Evolutionary conservation across 2,888 invertebrate species (phyloP), one percentile per base, ranked within the genome.

Genomic region (Reticulitermes lucifugus): DNA sequence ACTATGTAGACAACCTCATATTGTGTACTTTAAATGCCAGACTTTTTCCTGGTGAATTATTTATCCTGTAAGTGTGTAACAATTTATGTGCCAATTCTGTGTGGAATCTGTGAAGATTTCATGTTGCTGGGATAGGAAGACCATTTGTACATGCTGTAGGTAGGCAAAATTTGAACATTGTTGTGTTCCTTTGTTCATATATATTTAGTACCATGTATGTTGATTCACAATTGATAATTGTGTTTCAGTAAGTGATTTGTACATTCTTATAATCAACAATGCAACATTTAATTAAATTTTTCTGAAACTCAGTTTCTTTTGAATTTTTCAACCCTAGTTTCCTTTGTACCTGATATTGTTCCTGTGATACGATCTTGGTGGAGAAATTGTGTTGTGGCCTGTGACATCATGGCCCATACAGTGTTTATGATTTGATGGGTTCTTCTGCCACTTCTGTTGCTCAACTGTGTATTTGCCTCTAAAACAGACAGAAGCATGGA

Each of bases 201-300:
- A 73, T 73, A 73, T 73, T 73, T 73, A 73, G 41, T 73, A 35
- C 70, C n/a, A 2, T 73, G 35, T 73, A 41, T 73, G 73, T 18
- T 21, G 14, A 73, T 73, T 73, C 73, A 73, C 41, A 71, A 10
- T 73, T 73, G 65, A 65, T 10, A 65, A n/a, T 73, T 73, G 73
- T 73, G 41, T 73, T 35, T 6, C 73, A 41, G 25, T 71, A 71
- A n/a, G 73, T 73, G 73, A 73, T 21, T 73, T 73, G 73, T 73
- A 73, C 73, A 73, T 73, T 73, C 29, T 73, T 73, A 73, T 73
- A 41, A 73, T 73, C 41, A 73, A 73, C 73, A 73, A 73, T 73
- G 73, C 41, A 73, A 41, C 2, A 73, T 41, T 73, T 73, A 29
- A 73, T 73, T 41, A 73, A 73, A 73, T 65, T 25, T 65, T 65